A percentile compares a stretch with the other conserved stretches of the same genome.
phyloP scores from a whole-genome alignment of 2,797 vertebrate genomes.

The Chelon labrosus region DNA sequence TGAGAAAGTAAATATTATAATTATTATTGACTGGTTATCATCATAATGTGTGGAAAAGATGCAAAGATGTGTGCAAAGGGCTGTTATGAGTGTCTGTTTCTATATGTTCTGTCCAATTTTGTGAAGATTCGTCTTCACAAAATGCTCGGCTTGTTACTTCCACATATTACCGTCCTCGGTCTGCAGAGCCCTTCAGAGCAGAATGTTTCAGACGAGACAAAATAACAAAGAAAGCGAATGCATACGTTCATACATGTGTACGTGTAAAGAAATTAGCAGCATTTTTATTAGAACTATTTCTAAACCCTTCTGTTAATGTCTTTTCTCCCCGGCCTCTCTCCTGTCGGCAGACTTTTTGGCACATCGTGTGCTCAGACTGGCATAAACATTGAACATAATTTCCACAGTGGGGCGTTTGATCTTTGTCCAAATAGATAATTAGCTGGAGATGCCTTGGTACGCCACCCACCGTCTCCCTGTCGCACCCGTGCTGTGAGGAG shows the following conservation, averaged over 20 bases:
- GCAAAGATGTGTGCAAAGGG: too few relatives aligned
- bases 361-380: conserved; percentile 45
- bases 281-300: conserved; percentile 11
- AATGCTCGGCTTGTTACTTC: too few relatives aligned
- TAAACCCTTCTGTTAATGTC: background rate
- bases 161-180: too few relatives aligned
- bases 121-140: too few relatives aligned
- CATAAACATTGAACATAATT: conserved; percentile 64
- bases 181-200: too few relatives aligned
- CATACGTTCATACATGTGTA: background rate
- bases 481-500: conserved; percentile 37
- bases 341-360: conserved; percentile 34
- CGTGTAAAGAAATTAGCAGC: background rate
- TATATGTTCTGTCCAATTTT: too few relatives aligned
- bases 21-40: too few relatives aligned
- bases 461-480: conserved; percentile 59
- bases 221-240: too few relatives aligned
- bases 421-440: conserved; percentile 75
- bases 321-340: background rate
- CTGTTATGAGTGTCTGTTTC: too few relatives aligned
- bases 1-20: too few relatives aligned
- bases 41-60: too few relatives aligned
- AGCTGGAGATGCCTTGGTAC: conserved; percentile 45
- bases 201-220: too few relatives aligned
- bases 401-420: conserved; percentile 67